Conservation (phyloP, 2,888 invertebrate species). For the Cosmia pyralina region DNA sequence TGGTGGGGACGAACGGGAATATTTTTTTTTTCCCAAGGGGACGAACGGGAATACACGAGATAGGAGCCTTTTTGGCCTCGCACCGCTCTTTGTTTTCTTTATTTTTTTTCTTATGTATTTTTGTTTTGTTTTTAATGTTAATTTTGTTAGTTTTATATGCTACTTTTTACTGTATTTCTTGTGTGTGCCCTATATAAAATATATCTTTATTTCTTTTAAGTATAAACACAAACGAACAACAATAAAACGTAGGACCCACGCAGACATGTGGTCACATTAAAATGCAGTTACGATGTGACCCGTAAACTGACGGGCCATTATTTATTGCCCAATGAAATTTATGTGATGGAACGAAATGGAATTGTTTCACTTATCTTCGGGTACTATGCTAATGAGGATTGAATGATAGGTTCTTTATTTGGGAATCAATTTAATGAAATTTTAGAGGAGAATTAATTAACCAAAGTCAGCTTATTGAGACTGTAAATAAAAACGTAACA, state of each 20-base stretch:
- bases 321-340: constrained; percentile 69
- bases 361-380: constrained; percentile 59
- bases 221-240: constrained; percentile 33
- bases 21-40: too few species aligned
- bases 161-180: too few species aligned
- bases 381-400: constrained; percentile 18
- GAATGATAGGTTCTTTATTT: not conserved
- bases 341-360: constrained; percentile 61
- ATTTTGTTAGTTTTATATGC: too few species aligned
- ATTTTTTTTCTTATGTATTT: too few species aligned
- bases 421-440: not conserved
- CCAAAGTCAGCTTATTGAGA: not conserved
- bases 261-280: constrained; percentile 73
- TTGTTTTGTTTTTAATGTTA: too few species aligned
- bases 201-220: not conserved
- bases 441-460: not conserved
- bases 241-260: constrained; percentile 61
- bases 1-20: too few species aligned
- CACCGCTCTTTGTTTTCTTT: too few species aligned
- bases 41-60: too few species aligned
- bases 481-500: not conserved
- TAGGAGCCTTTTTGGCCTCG: too few species aligned
- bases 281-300: constrained; percentile 72
- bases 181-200: too few species aligned
- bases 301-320: constrained; percentile 71